Evolutionary conservation across 1,140 invertebrate genomes (phyloP), one percentile per base, ranked within the genome.

Genomic region (Micrasema longulum): DNA sequence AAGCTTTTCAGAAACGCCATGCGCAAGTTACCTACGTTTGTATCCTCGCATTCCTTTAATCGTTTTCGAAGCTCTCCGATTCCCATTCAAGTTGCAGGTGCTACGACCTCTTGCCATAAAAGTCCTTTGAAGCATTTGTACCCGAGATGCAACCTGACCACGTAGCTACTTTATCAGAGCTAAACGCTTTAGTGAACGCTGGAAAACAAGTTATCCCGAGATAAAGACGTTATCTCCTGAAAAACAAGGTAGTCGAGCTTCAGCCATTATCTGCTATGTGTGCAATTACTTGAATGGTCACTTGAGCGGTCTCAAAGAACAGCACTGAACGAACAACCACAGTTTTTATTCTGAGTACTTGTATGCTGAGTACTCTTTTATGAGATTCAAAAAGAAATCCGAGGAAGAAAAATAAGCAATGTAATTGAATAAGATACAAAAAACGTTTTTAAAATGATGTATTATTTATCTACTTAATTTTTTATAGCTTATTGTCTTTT

Each of bases 241-340:
- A 31, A 31, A 31, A 31, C 26, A 31, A 2, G 26, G 26, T 31
- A 31, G 3, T 31, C 31, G 26, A 38, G n/a, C 22, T 23, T 2
- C 1, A 11, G 7, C 11, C 12, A 48, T 64, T 64, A 43, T 26
- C 43, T 31, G 23, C 53, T 14, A 12, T 35, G 26, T 36, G 14
- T 36, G 53, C 35, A 57, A 57, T 57, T 57, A 57, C 26, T 35
- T 36, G 26, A 36, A 57, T 57, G 53, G 53, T 18, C 53, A 35
- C 53, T 57, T 57, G 23, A 36, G 31, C 38, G 38, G 55, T 43
- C 18, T 26, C 26, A 31, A 31, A 31, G 26, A 31, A 31, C 26
- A 31, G 26, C 26, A 7, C 26, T 31, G 26, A 31, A 31, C n/a
- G n/a, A n/a, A n/a, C n/a, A n/a, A n/a, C 26, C 26, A 7, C 7